Evolutionary conservation across 2,797 vertebrate genomes (phyloP), one percentile per base, ranked within the genome.

Genomic region (Melanotaenia boesemani): DNA sequence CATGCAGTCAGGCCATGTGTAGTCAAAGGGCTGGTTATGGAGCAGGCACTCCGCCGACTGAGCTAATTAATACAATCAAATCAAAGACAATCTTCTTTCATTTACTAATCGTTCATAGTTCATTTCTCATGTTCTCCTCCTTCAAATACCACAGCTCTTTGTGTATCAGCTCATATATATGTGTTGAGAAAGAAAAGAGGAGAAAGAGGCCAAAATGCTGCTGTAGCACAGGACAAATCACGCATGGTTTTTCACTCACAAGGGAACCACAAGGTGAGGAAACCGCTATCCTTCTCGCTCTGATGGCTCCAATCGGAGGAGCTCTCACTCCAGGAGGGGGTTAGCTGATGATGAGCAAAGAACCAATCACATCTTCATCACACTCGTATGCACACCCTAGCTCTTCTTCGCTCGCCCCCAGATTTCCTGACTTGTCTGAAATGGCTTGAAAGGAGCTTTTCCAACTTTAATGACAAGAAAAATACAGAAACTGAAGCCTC

Each of bases 21-120:
- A 66, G 78, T 44, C 70, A 82, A 76, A 63, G 77, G 72, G 80
- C 76, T 64, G 76, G 89, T 82, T 22, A 4, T 63, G 82, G 79
- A 90, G 75, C 77, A 75, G 75, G 67, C 83, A 69, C 50, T 62
- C 63, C 28, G 72, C 67, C 60, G 74, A 71, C 85, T 56, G 83
- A 82, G 76, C 91, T 92, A 91, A 94, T 94, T 91, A 93, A 89
- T n/a, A n/a, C n/a, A n/a, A n/a, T n/a, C n/a, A n/a, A n/a, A 93
- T 94, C 91, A 93, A 84, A 86, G 79, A 76, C 89, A 89, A 94
- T 93, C 90, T 92, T 79, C 85, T 74, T 91, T 87, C 73, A 88
- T 88, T 91, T 91, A 90, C 82, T 88, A 87, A 92, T 92, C 74
- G 72, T 77, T 82, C 80, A 81, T 84, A 87, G 74, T 76, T 88